These are phyloP conservation scores for Diachasmimorpha longicaudata DNA, from an alignment of 1,140 invertebrate species.

Conservation along the genomic window DNA sequence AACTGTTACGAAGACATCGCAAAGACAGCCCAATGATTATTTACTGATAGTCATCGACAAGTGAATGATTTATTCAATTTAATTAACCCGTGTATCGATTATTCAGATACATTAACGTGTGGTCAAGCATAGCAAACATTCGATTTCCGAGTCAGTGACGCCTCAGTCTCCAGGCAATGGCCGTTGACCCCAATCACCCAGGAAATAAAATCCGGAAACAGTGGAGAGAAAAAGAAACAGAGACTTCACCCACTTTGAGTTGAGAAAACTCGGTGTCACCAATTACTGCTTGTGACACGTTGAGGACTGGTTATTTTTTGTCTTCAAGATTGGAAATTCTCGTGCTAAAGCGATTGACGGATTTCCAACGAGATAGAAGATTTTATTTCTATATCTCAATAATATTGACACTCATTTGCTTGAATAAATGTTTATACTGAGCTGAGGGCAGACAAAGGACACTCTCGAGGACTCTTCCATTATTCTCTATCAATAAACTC, in stretches of 20 bases:
- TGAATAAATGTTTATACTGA: not conserved
- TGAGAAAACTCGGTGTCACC: not conserved
- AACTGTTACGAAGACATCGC: not conserved
- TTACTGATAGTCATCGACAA: not conserved
- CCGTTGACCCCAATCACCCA: not conserved
- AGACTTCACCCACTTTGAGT: not conserved
- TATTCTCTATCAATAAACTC: not conserved
- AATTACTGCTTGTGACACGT: not conserved
- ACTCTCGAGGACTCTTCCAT: not conserved
- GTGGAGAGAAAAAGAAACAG: not conserved
- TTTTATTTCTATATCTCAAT: not conserved
- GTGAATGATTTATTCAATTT: not conserved
- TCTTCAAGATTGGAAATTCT: not conserved
- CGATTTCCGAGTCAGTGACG: not conserved
- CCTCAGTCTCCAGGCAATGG: not conserved
- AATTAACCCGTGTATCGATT: not conserved
- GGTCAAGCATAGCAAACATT: not conserved
- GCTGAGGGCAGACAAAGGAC: not conserved
- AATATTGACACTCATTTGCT: not conserved
- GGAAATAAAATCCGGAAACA: conserved; percentile 1
- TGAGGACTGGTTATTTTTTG: not conserved
- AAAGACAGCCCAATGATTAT: not conserved
- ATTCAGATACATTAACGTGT: not conserved
- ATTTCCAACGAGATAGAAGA: not conserved
- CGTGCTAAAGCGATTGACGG: not conserved